Percentiles rank a stretch among this genome's conserved stretches.
These are phyloP conservation scores for Spisula solida DNA, from an alignment of 2,888 invertebrate genomes.

Conservation along the genomic window DNA sequence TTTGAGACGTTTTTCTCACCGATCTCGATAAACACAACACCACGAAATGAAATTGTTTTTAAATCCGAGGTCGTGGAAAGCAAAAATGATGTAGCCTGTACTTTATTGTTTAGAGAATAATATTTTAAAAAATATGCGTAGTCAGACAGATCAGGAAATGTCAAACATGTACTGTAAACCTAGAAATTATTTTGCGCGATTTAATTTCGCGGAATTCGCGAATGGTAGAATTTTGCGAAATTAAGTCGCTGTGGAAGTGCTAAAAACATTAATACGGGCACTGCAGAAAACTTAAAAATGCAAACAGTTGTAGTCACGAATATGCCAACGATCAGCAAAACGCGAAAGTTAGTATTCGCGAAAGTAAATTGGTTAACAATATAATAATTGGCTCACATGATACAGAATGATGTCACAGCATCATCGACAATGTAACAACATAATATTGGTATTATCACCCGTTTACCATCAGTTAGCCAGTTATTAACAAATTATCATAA, in stretches of 20 bases:
- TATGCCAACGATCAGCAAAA: no score
- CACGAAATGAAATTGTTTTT: not conserved
- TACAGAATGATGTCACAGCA: not conserved
- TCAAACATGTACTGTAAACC: not conserved
- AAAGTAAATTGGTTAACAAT: no score
- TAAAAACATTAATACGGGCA: no score
- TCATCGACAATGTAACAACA: not conserved
- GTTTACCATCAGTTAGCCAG: not conserved
- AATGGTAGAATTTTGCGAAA: no score
- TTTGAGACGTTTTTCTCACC: not conserved
- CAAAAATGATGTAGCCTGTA: not conserved
- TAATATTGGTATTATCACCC: constrained; percentile 9
- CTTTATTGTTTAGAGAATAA: not conserved
- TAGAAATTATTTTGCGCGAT: no score
- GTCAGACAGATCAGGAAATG: constrained; percentile 2
- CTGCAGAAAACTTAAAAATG: no score
- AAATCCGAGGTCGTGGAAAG: not conserved
- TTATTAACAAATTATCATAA: constrained; percentile 1
- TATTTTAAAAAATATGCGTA: not conserved
- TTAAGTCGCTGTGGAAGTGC: no score
- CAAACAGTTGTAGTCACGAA: no score
- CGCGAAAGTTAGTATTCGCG: no score
- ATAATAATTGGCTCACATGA: not conserved
- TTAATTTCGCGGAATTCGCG: no score
- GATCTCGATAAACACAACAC: not conserved